A percentile compares a stretch with the other conserved stretches of the same genome.
phyloP scores from a whole-genome alignment of 2,888 invertebrate genomes.

The Macrosiphum euphorbiae region DNA sequence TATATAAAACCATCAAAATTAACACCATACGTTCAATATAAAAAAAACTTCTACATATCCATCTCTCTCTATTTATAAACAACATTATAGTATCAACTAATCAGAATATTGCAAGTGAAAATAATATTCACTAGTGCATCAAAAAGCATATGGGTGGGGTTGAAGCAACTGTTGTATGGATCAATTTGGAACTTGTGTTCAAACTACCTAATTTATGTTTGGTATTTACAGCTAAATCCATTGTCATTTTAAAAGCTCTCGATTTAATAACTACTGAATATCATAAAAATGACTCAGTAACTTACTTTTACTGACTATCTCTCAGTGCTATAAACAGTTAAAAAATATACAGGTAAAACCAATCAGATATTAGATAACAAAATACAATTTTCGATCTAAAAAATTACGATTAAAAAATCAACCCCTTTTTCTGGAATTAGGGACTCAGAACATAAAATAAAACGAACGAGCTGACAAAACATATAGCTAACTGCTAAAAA shows the following conservation, averaged over 20 bases:
- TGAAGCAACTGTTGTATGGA: not conserved
- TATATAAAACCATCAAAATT: not conserved
- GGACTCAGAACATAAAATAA: not conserved
- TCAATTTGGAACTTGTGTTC: not conserved
- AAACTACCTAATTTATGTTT: not conserved
- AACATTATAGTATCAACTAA: not conserved
- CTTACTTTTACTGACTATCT: not conserved
- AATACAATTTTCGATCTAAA: not conserved
- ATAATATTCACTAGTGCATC: not conserved
- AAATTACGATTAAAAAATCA: not conserved
- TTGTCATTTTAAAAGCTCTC: not conserved
- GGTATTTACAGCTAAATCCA: not conserved
- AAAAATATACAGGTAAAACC: not conserved
- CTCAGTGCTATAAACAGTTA: not conserved
- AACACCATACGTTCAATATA: not conserved
- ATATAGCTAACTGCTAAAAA: not conserved
- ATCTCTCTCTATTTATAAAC: not conserved
- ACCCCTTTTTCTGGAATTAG: not conserved
- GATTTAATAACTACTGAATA: not conserved
- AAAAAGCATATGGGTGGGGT: not conserved
- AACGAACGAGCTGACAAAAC: not conserved
- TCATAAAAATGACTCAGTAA: not conserved
- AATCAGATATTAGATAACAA: not conserved
- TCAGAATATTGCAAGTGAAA: not conserved
- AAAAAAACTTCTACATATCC: not conserved